These are phyloP conservation scores for Solen grandis DNA, from an alignment of 1,140 invertebrate species.

Conservation along the genomic window DNA sequence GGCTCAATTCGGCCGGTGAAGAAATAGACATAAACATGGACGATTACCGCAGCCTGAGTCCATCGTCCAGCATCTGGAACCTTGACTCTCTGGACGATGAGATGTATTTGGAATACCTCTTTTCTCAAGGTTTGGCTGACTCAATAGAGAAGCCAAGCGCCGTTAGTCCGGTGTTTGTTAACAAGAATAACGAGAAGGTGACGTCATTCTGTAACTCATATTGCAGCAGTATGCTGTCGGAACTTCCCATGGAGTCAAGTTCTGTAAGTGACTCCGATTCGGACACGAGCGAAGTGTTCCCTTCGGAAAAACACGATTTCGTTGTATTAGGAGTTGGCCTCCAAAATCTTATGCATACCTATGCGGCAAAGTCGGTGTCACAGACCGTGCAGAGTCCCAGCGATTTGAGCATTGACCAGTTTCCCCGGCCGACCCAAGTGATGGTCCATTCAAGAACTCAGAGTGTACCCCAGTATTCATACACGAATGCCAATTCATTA, in stretches of 20 bases:
- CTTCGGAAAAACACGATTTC: constrained; percentile 66
- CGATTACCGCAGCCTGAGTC: constrained; percentile 58
- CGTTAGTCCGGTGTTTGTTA: constrained; percentile 58
- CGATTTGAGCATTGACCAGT: constrained; percentile 35
- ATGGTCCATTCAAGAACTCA: constrained; percentile 28
- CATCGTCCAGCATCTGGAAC: constrained; percentile 65
- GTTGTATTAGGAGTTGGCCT: constrained; percentile 81
- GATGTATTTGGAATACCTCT: constrained; percentile 75
- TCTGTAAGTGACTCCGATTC: constrained; percentile 19
- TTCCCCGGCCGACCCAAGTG: constrained; percentile 24
- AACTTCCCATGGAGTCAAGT: constrained; percentile 23
- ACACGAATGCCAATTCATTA: constrained; percentile 61
- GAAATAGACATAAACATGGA: constrained; percentile 68
- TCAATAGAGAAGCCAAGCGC: constrained; percentile 63
- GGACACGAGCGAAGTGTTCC: constrained; percentile 57
- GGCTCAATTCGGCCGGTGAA: constrained; percentile 77
- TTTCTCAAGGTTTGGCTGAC: constrained; percentile 76
- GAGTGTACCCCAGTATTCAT: constrained; percentile 46
- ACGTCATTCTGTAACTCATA: constrained; percentile 65
- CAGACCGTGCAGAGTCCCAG: constrained; percentile 24
- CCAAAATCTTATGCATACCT: constrained; percentile 77
- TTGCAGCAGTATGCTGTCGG: constrained; percentile 51
- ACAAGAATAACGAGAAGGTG: constrained; percentile 56
- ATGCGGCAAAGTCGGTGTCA: constrained; percentile 61
- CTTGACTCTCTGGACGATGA: constrained; percentile 73